Conservation (phyloP, 2,113 vertebrate species). For the Channa argus region DNA sequence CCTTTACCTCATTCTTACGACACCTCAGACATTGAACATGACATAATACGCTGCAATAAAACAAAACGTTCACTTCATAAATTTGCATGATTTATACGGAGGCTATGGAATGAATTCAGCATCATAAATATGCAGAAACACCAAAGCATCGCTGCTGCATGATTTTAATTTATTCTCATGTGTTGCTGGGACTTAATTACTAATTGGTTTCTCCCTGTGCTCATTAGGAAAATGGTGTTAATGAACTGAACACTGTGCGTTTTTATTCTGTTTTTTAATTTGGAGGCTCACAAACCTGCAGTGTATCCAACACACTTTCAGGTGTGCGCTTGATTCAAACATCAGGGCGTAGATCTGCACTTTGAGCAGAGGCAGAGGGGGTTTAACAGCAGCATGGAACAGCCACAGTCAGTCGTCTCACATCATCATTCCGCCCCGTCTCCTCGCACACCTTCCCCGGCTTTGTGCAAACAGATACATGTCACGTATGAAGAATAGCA, state of each 20-base stretch:
- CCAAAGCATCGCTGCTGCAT: slow-evolving; percentile 59
- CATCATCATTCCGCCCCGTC: slow-evolving; percentile 58
- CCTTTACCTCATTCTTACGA: slow-evolving; percentile 62
- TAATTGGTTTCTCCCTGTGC: slow-evolving; percentile 70
- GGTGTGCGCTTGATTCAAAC: not conserved
- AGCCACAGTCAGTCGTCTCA: slow-evolving; percentile 6
- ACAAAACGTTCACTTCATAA: slow-evolving; percentile 80
- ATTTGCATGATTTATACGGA: slow-evolving; percentile 80
- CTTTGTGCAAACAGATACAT: slow-evolving; percentile 78
- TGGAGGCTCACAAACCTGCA: not conserved
- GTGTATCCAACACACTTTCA: not conserved
- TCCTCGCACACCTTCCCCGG: slow-evolving; percentile 29
- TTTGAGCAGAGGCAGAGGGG: slow-evolving; percentile 1
- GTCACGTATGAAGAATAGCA: slow-evolving; percentile 79
- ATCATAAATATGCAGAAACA: slow-evolving; percentile 81
- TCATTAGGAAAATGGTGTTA: slow-evolving; percentile 76
- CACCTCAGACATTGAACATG: slow-evolving; percentile 78
- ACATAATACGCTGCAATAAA: slow-evolving; percentile 81
- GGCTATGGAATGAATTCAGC: slow-evolving; percentile 64
- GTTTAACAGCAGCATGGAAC: not conserved
- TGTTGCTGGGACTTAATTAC: slow-evolving; percentile 70
- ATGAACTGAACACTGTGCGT: slow-evolving; percentile 73
- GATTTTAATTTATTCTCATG: slow-evolving; percentile 69
- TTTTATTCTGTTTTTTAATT: slow-evolving; percentile 40
- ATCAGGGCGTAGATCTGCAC: not conserved